Percentiles rank a stretch among this genome's conserved stretches.
These are phyloP conservation scores for Illadopsis cleaveri DNA, from an alignment of 2,113 vertebrate species.

Conservation along the genomic window DNA sequence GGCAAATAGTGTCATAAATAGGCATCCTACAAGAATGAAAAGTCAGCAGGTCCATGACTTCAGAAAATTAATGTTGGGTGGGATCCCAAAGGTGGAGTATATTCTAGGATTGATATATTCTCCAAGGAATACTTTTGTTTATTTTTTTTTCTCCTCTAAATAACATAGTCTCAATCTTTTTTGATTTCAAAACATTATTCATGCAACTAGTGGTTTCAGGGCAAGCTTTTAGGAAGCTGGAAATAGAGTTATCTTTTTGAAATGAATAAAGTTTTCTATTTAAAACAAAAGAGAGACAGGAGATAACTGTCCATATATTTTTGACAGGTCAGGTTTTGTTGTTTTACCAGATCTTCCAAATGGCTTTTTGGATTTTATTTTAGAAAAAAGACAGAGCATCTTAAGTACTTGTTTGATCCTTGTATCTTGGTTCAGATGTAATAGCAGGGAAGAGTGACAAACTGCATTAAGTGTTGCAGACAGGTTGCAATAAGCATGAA, in stretches of 20 bases:
- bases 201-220: not conserved
- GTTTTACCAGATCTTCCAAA: not conserved
- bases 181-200: not conserved
- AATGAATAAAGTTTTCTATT: not conserved
- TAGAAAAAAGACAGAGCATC: not conserved
- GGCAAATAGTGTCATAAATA: not conserved
- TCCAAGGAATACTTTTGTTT: not conserved
- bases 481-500: not conserved
- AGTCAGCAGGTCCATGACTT: not conserved
- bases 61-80: not conserved
- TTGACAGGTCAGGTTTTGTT: not conserved
- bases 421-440: not conserved
- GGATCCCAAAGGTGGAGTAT: not conserved
- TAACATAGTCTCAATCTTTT: not conserved
- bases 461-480: not conserved
- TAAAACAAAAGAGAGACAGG: not conserved
- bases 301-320: not conserved
- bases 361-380: not conserved
- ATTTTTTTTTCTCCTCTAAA: too few relatives aligned
- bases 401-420: not conserved
- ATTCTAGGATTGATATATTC: not conserved
- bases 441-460: not conserved
- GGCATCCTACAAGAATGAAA: not conserved
- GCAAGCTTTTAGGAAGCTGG: not conserved
- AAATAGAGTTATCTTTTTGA: not conserved